Conservation (phyloP, 37 sponge, comb jelly and placozoan species). For the Hexactinellida sp. region DNA sequence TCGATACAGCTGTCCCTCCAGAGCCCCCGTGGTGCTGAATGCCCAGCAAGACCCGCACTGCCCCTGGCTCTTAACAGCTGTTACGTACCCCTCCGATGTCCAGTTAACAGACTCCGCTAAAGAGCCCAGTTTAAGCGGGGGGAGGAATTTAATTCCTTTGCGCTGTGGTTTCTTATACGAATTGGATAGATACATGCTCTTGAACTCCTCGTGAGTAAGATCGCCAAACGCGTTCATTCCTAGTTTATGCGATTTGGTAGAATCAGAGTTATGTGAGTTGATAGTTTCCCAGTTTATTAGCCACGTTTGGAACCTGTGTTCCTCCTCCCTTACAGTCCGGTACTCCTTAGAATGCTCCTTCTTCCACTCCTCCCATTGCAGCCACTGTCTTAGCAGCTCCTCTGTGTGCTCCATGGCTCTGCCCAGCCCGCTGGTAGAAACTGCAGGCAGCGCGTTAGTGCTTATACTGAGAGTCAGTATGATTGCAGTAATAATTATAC, state of each 20-base stretch:
- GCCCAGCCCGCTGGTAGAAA: background rate
- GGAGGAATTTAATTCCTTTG: background rate
- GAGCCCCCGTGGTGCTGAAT: constrained; percentile 57
- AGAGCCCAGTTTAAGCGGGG: background rate
- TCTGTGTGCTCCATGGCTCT: background rate
- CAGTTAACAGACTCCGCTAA: constrained; percentile 22
- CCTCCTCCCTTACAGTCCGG: background rate
- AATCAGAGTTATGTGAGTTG: background rate
- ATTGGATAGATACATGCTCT: background rate
- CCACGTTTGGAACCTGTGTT: background rate
- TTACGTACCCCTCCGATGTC: constrained; percentile 24
- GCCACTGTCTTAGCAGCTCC: background rate
- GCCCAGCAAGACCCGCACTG: constrained; percentile 84
- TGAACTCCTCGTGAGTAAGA: background rate
- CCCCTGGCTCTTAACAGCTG: constrained; percentile 68
- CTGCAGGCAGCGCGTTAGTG: background rate
- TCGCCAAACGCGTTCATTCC: constrained; percentile 8
- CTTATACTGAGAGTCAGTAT: background rate
- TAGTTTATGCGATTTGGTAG: background rate
- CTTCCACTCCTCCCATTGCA: constrained; percentile 7
- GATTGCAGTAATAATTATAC: background rate
- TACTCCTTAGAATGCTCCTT: background rate
- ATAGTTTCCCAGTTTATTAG: background rate
- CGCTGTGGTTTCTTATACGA: background rate
- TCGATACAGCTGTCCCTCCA: constrained; percentile 49